A percentile compares a stretch with the other conserved stretches of the same genome.
Conservation (phyloP, 2,797 vertebrate species). For the Poecilia velifera region DNA sequence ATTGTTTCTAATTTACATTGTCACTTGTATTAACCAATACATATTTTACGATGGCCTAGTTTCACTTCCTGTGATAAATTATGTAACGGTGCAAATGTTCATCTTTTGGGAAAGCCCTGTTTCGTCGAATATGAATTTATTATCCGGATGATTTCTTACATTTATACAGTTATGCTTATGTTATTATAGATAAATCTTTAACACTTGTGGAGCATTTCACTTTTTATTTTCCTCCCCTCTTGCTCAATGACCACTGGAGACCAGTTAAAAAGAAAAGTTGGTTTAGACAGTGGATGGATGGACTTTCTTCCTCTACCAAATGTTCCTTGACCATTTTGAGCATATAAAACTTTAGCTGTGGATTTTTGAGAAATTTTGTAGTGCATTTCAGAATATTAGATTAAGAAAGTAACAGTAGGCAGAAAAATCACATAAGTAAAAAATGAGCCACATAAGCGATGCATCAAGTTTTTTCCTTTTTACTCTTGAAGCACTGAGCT, state of each 20-base stretch:
- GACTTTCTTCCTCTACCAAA: neutral
- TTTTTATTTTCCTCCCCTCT: neutral
- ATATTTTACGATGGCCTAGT: neutral
- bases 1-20: neutral
- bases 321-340: neutral
- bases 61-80: neutral
- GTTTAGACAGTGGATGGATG: neutral
- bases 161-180: neutral
- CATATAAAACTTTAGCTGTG: neutral
- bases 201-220: neutral
- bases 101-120: neutral
- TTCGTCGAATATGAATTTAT: neutral
- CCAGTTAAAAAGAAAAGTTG: neutral
- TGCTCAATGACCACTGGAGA: neutral
- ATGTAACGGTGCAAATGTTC: neutral
- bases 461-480: neutral
- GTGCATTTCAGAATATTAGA: neutral
- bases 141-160: neutral
- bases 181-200: neutral
- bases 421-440: neutral
- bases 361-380: neutral
- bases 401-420: neutral
- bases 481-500: neutral
- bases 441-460: neutral
- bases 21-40: neutral